Evolutionary conservation across 2,113 vertebrate genomes (phyloP).

Genomic region (Xenus cinereus): DNA sequence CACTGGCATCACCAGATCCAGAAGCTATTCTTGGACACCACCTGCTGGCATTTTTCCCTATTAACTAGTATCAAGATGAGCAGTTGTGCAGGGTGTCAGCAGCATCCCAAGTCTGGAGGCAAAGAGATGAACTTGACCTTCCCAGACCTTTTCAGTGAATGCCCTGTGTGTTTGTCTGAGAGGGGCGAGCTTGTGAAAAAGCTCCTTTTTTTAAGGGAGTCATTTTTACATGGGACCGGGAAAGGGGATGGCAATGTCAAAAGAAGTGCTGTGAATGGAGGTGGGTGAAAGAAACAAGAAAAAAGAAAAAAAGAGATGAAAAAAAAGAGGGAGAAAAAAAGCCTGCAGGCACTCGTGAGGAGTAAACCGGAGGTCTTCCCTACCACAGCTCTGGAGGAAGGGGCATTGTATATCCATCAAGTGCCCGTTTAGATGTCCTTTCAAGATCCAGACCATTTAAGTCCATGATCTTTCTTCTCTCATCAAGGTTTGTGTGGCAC

Average conservation of each 20-base stretch:
- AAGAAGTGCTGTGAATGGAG: background rate
- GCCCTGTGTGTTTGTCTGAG: background rate
- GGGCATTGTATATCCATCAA: background rate
- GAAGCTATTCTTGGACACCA: conserved; percentile 53
- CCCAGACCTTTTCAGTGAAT: background rate
- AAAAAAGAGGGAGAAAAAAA: background rate
- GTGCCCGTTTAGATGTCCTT: background rate
- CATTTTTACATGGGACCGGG: background rate
- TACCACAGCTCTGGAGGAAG: background rate
- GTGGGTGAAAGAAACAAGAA: background rate
- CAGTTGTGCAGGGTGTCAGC: background rate
- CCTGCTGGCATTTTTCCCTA: background rate
- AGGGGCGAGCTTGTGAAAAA: background rate
- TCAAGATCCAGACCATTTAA: background rate
- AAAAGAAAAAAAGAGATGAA: background rate
- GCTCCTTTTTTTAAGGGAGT: background rate
- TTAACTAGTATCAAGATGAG: background rate
- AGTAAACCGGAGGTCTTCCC: background rate
- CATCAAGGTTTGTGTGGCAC: background rate
- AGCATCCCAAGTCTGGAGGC: background rate
- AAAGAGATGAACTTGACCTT: background rate
- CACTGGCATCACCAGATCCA: background rate
- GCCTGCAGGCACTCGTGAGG: background rate
- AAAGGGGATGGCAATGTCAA: background rate
- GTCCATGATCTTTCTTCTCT: background rate